Evolutionary conservation across 2,113 vertebrate species (phyloP), one percentile per base, ranked within the genome.

Genomic region (Machaerirhynchus nigripectus): DNA sequence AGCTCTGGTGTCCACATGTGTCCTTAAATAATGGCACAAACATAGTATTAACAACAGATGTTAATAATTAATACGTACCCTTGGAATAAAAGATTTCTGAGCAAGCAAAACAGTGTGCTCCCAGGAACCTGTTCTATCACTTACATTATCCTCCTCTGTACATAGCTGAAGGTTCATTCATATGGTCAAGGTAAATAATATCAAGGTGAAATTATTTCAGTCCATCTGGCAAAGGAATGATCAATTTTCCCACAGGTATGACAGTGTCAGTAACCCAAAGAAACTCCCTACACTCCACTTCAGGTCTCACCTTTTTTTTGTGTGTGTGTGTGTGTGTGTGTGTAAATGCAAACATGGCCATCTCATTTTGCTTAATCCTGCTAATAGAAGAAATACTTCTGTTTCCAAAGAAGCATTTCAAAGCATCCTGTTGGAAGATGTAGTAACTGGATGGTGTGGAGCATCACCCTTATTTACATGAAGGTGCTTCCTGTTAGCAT

Each of bases 401-500:
- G 3, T 76, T 90, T 90, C 87, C 60, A 92, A 93, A 93, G 67
- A 94, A 90, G 30, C 18, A 53, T 76, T 87, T 89, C 56, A 76
- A 65, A 91, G 0, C 37, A 73, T 91, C 53, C 37, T 61, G 26
- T 1, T 0, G 59, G 56, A 90, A 91, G 75, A 88, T 22, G 63
- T 5, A 82, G 60, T 90, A 91, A 53, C 55, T 75, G 69, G 56
- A 92, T 9, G 1, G n/a, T 2, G 7, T 16, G 26, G 40, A 88
- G 15, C 55, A 67, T 31, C 90, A 63, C 20, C 28, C 5, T 57
- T 95, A 95, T 94, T 93, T 96, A 96, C 64, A 64, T 24, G 57
- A 95, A 94, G 60, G 71, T 92, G 71, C 49, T 96, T 96, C 92
- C 95, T 93, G 90, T 93, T 96, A 94, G 85, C 71, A 68, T 70